Evolutionary conservation across 2,888 invertebrate species (phyloP).

Genomic region (Asteroscopus sphinx): DNA sequence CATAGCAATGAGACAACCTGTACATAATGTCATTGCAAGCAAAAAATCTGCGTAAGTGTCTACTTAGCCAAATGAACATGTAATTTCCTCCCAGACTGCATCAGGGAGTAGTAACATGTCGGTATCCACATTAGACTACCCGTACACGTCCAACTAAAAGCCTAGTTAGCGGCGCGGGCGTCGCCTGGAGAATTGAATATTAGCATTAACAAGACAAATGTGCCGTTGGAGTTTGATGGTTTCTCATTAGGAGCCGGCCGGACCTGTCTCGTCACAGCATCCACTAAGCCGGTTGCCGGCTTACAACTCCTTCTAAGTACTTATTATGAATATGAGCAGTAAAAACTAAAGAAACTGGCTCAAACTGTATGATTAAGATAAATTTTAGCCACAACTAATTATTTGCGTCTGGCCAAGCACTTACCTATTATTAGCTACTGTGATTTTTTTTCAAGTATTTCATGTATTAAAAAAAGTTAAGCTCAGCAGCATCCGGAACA

Average conservation of each 20-base stretch:
- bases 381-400: slow-evolving; percentile 12
- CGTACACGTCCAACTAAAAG: slow-evolving; percentile 61
- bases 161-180: slow-evolving; percentile 59
- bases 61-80: slow-evolving; percentile 9
- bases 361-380: slow-evolving; percentile 11
- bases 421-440: too few species aligned
- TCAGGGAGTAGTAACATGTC: slow-evolving; percentile 3
- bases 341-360: slow-evolving; percentile 31
- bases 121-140: slow-evolving; percentile 30
- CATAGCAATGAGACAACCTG: too few species aligned
- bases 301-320: slow-evolving; percentile 65
- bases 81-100: slow-evolving; percentile 1
- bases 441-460: not conserved
- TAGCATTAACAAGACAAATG: slow-evolving; percentile 84
- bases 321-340: slow-evolving; percentile 49
- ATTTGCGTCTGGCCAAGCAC: not conserved
- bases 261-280: slow-evolving; percentile 59
- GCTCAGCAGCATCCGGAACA: too few species aligned
- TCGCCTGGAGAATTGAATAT: slow-evolving; percentile 79
- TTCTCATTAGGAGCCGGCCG: slow-evolving; percentile 77
- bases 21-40: not conserved
- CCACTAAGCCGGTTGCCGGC: slow-evolving; percentile 69
- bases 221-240: slow-evolving; percentile 83
- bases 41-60: not conserved
- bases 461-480: too few species aligned